Percentiles rank a stretch among this genome's conserved stretches.
These are phyloP conservation scores for Phoebastria nigripes DNA, from an alignment of 2,797 vertebrate genomes.

Conservation along the genomic window DNA sequence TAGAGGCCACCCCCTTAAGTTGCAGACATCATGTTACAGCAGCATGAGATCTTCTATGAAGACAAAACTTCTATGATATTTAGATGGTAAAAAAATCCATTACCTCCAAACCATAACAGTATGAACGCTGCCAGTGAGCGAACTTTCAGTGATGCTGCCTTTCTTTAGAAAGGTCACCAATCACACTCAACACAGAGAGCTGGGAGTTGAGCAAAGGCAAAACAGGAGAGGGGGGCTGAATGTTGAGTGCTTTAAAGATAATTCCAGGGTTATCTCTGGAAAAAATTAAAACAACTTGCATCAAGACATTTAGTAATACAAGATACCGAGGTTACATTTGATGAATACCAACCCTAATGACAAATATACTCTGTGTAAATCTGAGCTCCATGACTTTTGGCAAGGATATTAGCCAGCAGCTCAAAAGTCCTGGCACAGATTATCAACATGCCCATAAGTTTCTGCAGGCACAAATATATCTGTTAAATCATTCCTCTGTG, in stretches of 20 bases:
- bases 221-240: background rate
- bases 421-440: conserved; percentile 44
- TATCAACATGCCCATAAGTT: conserved; percentile 25
- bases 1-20: background rate
- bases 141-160: background rate
- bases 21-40: background rate
- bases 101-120: background rate
- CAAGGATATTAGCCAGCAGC: conserved; percentile 44
- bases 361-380: conserved; percentile 61
- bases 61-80: background rate
- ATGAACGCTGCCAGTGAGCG: background rate
- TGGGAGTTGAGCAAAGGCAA: conserved; percentile 30
- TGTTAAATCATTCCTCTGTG: conserved; percentile 27
- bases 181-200: background rate
- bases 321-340: conserved; percentile 65
- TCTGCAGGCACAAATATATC: conserved; percentile 47
- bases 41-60: background rate
- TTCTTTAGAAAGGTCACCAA: conserved; percentile 32
- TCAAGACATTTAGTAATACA: conserved; percentile 57
- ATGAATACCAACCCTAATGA: conserved; percentile 65
- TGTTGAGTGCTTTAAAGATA: conserved; percentile 46
- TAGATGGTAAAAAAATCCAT: background rate
- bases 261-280: conserved; percentile 49
- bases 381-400: conserved; percentile 54
- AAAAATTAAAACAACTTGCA: conserved; percentile 25